Evolutionary conservation across 2,888 invertebrate species (phyloP), one percentile per base, ranked within the genome.

Genomic region (Drosophila anomelani): DNA sequence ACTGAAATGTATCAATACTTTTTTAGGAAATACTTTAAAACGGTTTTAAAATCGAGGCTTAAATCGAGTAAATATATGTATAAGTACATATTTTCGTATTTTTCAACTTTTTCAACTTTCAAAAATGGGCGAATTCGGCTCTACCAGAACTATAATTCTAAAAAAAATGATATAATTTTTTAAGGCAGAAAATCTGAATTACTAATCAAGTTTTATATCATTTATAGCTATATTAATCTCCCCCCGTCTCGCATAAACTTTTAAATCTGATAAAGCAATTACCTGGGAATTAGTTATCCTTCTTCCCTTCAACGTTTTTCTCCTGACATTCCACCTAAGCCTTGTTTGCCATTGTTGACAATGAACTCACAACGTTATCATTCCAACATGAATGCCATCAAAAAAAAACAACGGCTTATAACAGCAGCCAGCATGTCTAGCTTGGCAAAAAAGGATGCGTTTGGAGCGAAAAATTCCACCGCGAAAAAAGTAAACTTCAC

Each of bases 311-410:
- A 55, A 17, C 9, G 32, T 15, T 0, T 7, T 23, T 38, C 39
- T n/a, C 34, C 43, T 44, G 46, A 54, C 54, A 67, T 82, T 79
- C 79, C 77, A 77, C 74, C 75, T 82, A 79, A 82, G 73, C 69
- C 85, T 80, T 77, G 85, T 82, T 79, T 75, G 57, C 68, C 58
- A 57, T 67, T 57, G 74, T 83, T 80, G 83, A 82, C 81, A 85
- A 82, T 85, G 78, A 82, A 82, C 75, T 79, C 85, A 82, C 85
- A 82, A 82, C 79, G 83, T 81, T 70, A 72, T 79, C 84, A 76
- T 80, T 75, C 78, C 76, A 60, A 68, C 80, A 66, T 51, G 34
- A 78, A 76, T 70, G 68, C 70, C 75, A 86, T 84, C 7, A 29
- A 84, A 86, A 84, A 43, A 46, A 86, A 84, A 81, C 80, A 81